These are phyloP conservation scores for Ichneumon xanthorius DNA, from an alignment of 2,888 invertebrate genomes.

Conservation along the genomic window DNA sequence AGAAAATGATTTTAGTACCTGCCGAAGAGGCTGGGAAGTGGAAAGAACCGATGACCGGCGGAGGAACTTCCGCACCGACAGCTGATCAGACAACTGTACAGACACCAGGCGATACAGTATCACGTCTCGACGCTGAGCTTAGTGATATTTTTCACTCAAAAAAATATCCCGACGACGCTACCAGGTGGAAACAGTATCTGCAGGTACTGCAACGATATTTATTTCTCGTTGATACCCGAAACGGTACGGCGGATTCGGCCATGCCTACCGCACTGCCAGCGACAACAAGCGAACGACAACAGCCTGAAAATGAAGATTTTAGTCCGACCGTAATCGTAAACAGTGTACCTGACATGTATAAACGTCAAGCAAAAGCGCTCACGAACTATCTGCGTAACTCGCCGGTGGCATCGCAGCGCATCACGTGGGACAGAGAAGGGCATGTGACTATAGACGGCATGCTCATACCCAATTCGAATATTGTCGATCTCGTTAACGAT, in stretches of 20 bases:
- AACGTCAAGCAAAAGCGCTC: no score
- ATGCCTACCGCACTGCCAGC: no score
- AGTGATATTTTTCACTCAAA: slow-evolving; percentile 12
- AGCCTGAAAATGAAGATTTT: no score
- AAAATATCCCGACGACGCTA: not conserved
- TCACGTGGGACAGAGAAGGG: slow-evolving; percentile 46
- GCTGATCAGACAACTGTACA: slow-evolving; percentile 5
- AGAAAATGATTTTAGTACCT: slow-evolving; percentile 39
- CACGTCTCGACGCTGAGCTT: slow-evolving; percentile 30
- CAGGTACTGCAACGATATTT: slow-evolving; percentile 49
- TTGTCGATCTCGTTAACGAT: slow-evolving; percentile 49
- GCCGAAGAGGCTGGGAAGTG: not conserved
- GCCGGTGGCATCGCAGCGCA: not conserved
- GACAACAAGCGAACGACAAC: no score
- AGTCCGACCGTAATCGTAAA: no score
- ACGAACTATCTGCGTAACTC: no score
- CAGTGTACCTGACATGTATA: no score
- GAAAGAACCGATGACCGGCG: not conserved
- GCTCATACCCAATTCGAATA: slow-evolving; percentile 31
- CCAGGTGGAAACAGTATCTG: slow-evolving; percentile 57
- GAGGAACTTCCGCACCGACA: not conserved
- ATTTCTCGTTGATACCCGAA: no score
- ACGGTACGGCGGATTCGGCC: no score
- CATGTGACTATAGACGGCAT: not conserved
- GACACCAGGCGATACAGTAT: slow-evolving; percentile 3